Evolutionary conservation across 2,113 vertebrate genomes (phyloP).

Genomic region (Sapajus apella): DNA sequence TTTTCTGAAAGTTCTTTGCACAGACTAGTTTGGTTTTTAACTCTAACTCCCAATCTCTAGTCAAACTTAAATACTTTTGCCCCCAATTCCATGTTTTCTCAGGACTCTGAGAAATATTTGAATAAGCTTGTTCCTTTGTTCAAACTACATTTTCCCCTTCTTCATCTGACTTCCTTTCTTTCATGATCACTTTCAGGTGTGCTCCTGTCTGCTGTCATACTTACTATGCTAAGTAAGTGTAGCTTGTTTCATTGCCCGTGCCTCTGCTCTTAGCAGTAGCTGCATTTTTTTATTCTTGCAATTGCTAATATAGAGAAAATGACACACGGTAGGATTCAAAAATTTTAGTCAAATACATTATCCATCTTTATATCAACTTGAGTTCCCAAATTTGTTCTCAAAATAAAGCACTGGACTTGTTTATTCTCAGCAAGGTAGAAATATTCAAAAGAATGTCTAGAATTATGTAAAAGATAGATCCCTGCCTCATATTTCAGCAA

Average conservation of each 20-base stretch:
- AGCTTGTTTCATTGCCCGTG: not conserved
- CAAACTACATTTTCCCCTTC: not conserved
- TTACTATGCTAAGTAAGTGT: not conserved
- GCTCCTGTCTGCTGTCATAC: not conserved
- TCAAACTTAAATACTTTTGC: not conserved
- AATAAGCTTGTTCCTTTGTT: not conserved
- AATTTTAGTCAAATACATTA: not conserved
- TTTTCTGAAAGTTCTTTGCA: not conserved
- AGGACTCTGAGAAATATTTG: not conserved
- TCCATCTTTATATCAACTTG: not conserved
- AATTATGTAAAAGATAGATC: not conserved
- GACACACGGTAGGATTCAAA: not conserved
- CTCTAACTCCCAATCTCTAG: not conserved
- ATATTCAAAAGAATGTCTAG: not conserved
- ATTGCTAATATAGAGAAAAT: not conserved
- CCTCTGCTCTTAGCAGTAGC: not conserved
- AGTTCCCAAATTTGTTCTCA: not conserved
- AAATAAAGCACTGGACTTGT: not conserved
- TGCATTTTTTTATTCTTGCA: not conserved
- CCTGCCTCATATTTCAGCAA: not conserved
- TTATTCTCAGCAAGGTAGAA: not conserved
- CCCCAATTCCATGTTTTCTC: not conserved
- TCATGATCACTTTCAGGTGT: not conserved
- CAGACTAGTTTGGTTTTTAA: not conserved
- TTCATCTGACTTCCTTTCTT: not conserved